Conservation (phyloP, 1,140 invertebrate species). For the Dufourea novaeangliae region DNA sequence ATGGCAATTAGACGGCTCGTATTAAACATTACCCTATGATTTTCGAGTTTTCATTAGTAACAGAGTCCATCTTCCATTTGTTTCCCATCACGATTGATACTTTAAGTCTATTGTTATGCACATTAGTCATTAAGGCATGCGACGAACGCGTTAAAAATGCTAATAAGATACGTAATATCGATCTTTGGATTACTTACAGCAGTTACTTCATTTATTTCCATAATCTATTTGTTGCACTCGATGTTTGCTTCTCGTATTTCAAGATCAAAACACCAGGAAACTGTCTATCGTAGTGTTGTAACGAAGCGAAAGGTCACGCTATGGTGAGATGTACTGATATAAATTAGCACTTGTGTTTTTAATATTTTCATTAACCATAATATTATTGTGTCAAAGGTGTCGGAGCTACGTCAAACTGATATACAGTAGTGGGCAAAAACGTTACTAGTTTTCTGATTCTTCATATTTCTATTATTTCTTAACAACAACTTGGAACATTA, state of each 20-base stretch:
- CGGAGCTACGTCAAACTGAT: too few relatives aligned
- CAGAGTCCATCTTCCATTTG: too few relatives aligned
- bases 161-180: conserved; percentile 1
- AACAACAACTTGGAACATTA: too few relatives aligned
- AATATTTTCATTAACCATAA: neutral
- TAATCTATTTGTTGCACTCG: neutral
- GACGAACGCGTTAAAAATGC: conserved; percentile 11
- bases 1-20: neutral
- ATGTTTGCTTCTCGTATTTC: neutral
- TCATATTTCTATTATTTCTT: too few relatives aligned
- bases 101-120: neutral
- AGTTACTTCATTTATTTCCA: neutral
- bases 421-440: too few relatives aligned
- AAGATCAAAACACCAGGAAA: too few relatives aligned
- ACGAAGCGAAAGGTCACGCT: neutral
- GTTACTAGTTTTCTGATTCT: too few relatives aligned
- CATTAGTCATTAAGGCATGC: neutral
- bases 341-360: neutral
- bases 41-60: too few relatives aligned
- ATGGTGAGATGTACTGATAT: neutral
- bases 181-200: neutral
- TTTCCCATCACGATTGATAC: neutral
- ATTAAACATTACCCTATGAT: too few relatives aligned
- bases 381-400: too few relatives aligned
- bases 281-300: neutral